phyloP scores from a whole-genome alignment of 2,888 invertebrate species.

The Agriopis marginaria region DNA sequence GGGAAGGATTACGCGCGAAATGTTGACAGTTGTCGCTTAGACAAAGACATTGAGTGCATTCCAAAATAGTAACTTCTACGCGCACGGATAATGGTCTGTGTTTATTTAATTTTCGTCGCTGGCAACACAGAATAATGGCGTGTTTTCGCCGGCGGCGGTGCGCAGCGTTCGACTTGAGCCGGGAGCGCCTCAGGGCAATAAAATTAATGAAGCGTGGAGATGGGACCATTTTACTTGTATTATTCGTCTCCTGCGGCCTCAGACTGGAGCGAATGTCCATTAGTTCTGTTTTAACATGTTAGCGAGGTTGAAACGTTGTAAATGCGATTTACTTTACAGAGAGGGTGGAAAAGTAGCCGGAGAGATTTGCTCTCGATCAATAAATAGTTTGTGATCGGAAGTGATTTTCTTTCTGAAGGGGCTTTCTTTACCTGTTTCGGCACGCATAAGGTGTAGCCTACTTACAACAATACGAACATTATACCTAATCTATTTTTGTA shows the following conservation, averaged over 20 bases:
- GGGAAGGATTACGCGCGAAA: constrained; percentile 80
- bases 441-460: not conserved
- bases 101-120: constrained; percentile 85
- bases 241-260: constrained; percentile 86
- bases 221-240: constrained; percentile 87
- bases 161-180: constrained; percentile 68
- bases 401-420: constrained; percentile 60
- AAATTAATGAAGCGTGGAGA: constrained; percentile 87
- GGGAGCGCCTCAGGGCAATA: constrained; percentile 85
- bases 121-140: constrained; percentile 81
- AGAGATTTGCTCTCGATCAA: constrained; percentile 78
- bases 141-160: constrained; percentile 76
- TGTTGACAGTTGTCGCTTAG: constrained; percentile 81
- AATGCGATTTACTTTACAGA: constrained; percentile 84
- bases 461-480: not conserved
- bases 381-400: constrained; percentile 74
- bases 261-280: constrained; percentile 86
- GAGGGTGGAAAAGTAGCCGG: constrained; percentile 82
- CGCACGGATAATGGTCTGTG: constrained; percentile 75
- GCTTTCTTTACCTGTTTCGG: constrained; percentile 4
- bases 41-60: constrained; percentile 75
- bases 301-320: constrained; percentile 86
- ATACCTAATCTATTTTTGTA: too few species aligned
- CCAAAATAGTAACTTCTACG: constrained; percentile 60
- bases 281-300: constrained; percentile 87